Percentiles rank a stretch among this genome's conserved stretches.
phyloP scores from a whole-genome alignment of 2,113 vertebrate species.

The Genyomyrus donnyi region DNA sequence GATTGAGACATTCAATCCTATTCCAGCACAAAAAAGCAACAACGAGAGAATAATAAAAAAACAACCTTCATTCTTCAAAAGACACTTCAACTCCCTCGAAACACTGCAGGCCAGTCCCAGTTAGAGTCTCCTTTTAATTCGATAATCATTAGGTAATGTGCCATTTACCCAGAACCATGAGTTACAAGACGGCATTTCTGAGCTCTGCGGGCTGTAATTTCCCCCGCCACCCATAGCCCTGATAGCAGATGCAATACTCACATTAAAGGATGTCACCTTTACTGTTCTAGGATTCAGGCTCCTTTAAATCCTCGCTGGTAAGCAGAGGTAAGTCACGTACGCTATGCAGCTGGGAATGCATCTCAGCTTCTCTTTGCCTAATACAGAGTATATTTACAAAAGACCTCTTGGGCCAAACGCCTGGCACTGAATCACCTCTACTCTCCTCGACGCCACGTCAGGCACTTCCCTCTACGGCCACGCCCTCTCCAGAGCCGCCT shows the following conservation, averaged over 20 bases:
- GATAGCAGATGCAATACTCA: neutral
- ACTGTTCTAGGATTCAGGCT: neutral
- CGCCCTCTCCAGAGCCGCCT: neutral
- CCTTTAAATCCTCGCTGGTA: neutral
- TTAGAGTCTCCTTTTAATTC: neutral
- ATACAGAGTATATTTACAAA: neutral
- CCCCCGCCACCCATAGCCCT: neutral
- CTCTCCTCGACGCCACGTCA: neutral
- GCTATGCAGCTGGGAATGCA: neutral
- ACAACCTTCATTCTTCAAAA: neutral
- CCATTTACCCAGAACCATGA: neutral
- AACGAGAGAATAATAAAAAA: neutral
- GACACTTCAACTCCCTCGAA: neutral
- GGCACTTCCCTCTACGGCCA: neutral
- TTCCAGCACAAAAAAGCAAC: neutral
- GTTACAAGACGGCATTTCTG: neutral
- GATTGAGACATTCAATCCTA: neutral
- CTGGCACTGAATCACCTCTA: neutral
- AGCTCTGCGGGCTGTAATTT: neutral
- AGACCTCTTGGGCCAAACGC: neutral
- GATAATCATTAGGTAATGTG: neutral
- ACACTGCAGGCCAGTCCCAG: neutral
- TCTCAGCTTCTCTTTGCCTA: neutral
- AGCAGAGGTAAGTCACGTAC: neutral
- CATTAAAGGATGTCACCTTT: neutral